Percentiles rank a stretch among this genome's conserved stretches.
Conservation (phyloP, 1,140 invertebrate genomes). For the Caenorhabditis remanei region DNA sequence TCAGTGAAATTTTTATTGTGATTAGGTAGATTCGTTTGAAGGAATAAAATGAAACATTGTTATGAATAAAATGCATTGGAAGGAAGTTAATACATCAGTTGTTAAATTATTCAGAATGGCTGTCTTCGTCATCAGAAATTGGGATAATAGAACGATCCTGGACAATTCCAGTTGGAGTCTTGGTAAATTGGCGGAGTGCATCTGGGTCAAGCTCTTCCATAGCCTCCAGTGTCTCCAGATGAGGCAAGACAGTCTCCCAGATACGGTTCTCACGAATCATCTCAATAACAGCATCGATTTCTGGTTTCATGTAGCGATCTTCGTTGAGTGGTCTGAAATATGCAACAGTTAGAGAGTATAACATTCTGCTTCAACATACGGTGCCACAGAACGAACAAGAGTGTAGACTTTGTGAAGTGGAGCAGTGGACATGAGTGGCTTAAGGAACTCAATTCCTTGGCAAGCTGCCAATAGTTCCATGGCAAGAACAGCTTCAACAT, state of each 20-base stretch:
- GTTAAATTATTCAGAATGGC: neutral
- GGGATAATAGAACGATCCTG: constrained; percentile 34
- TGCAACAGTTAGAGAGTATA: constrained; percentile 9
- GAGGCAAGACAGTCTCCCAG: constrained; percentile 72
- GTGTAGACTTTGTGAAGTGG: constrained; percentile 84
- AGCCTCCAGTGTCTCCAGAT: constrained; percentile 70
- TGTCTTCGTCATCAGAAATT: constrained; percentile 44
- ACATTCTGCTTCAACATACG: constrained; percentile 66
- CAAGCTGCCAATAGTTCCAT: constrained; percentile 85
- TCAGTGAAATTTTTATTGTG: neutral
- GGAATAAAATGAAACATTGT: neutral
- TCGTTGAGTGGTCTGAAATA: constrained; percentile 72
- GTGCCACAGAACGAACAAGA: constrained; percentile 80
- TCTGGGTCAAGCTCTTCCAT: constrained; percentile 71
- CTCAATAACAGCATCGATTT: constrained; percentile 74
- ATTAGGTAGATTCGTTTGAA: neutral
- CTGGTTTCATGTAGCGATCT: constrained; percentile 77
- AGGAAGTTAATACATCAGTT: neutral
- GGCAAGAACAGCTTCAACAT: constrained; percentile 81
- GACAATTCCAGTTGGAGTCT: constrained; percentile 71
- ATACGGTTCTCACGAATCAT: constrained; percentile 73
- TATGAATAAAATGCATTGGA: neutral
- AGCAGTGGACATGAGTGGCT: constrained; percentile 83
- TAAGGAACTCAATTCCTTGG: constrained; percentile 85
- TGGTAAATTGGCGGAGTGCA: constrained; percentile 70